Evolutionary conservation across 2,888 invertebrate genomes (phyloP).

Genomic region (Nebria salina): DNA sequence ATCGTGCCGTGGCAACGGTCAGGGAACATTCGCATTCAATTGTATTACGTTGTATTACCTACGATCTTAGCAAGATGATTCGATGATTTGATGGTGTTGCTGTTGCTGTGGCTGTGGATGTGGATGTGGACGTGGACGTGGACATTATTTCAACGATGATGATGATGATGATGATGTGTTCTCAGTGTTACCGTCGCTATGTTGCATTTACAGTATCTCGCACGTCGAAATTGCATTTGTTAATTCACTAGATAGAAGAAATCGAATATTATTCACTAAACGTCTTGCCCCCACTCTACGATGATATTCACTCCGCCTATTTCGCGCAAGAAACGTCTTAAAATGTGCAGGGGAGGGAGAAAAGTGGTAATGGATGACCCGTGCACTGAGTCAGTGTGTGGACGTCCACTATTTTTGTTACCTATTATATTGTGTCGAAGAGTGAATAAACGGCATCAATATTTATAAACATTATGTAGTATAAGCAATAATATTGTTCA

Average conservation of each 20-base stretch:
- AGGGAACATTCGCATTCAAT: not conserved
- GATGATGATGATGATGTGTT: not conserved
- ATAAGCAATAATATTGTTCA: too few relatives aligned
- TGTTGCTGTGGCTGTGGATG: too few relatives aligned
- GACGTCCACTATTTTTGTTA: constrained; percentile 33
- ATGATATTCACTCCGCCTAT: constrained; percentile 41
- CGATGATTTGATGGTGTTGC: not conserved
- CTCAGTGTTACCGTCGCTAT: not conserved
- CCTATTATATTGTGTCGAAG: not conserved
- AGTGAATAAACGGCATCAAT: constrained; percentile 3
- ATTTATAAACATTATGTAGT: not conserved
- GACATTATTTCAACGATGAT: too few relatives aligned
- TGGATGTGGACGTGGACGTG: too few relatives aligned
- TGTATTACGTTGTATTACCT: not conserved
- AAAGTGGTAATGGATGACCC: constrained; percentile 35
- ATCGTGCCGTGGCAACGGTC: not conserved
- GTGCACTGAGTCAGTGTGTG: constrained; percentile 36
- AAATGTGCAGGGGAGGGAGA: constrained; percentile 44
- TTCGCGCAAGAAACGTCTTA: constrained; percentile 42
- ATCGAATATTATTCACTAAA: constrained; percentile 5
- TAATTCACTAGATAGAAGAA: constrained; percentile 24
- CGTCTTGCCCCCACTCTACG: constrained; percentile 27
- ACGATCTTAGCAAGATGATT: not conserved
- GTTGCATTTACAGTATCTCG: constrained; percentile 20
- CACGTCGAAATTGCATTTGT: constrained; percentile 22